Percentiles rank a stretch among this genome's conserved stretches.
These are phyloP conservation scores for Tragelaphus strepsiceros DNA, from an alignment of 2,113 vertebrate genomes.

Conservation along the genomic window DNA sequence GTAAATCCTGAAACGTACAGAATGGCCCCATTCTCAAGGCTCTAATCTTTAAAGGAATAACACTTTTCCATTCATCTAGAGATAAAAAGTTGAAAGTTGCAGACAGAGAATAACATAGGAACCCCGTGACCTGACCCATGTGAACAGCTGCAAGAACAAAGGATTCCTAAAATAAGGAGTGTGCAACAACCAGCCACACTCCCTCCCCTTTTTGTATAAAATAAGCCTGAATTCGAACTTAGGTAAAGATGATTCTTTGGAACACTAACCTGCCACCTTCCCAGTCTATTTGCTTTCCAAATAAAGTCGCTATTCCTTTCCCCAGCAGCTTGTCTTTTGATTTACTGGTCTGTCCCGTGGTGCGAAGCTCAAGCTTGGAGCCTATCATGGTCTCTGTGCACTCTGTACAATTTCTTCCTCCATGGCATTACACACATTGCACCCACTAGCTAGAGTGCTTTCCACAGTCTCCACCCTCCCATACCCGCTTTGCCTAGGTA, in stretches of 20 bases:
- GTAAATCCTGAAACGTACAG: not conserved
- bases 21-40: not conserved
- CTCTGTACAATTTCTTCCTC: not conserved
- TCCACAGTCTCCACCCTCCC: not conserved
- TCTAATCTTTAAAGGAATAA: not conserved
- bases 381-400: fast-evolving
- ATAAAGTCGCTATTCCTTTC: not conserved
- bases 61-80: not conserved
- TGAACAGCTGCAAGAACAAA: not conserved
- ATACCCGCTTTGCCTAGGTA: not conserved
- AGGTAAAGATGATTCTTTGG: not conserved
- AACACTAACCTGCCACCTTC: not conserved
- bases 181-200: not conserved
- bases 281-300: not conserved
- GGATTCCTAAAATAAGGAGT: not conserved
- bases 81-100: not conserved
- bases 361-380: no score
- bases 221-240: not conserved
- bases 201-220: not conserved
- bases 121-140: not conserved
- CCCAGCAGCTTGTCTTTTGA: not conserved
- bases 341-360: not conserved
- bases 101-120: not conserved
- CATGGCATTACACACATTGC: not conserved
- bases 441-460: not conserved